Base-by-base conservation (phyloP, 1,140 invertebrate species). In the Cheumatopsyche charites region DNA sequence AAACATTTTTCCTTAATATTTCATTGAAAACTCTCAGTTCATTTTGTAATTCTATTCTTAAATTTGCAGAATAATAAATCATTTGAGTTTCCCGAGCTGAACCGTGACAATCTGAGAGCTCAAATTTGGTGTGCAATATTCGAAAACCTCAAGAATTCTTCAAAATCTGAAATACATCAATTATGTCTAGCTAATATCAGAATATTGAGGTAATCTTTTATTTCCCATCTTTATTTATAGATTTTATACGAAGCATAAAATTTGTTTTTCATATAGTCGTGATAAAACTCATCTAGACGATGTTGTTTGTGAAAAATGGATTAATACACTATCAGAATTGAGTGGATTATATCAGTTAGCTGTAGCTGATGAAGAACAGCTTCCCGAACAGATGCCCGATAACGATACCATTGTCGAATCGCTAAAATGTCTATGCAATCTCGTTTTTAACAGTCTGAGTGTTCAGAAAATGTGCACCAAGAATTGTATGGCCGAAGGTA, bases 371-470 rank as follows among this genome's bases (percentile, higher is more conserved):
- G 78, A 80, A 17, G 79, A 81, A 58, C 76, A 77, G 41, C 76
- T 77, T 73, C 70, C 75, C 7, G 65, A 70, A 29, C 75, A 77
- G 68, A 77, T 65, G 49, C 82, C 61, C 73, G 55, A 77, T 19
- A 82, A 82, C 72, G 79, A 82, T 26, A 45, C 13, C 70, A 79
- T 85, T 11, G 82, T 92, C 6, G 95, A 97, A 82, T 90, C 93
- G 0, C 80, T 94, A 55, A 98, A 97, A 83, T 91, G 94, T 79
- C 80, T 98, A 1, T 96, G 93, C 78, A 98, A 98, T 82, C 82
- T 97, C 49, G 85, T 96, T 55, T 97, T 89, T 79, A 94, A 97
- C 79, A 94, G 91, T 82, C 78, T 81, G 58, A 86, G 87, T 52
- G 89, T 90, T 0, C 89, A 91, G 73, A 85, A 84, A 69, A 82